Percentiles rank a stretch among this genome's conserved stretches.
These are phyloP conservation scores for Archivesica marissinica DNA, from an alignment of 1,140 invertebrate genomes.

Conservation along the genomic window DNA sequence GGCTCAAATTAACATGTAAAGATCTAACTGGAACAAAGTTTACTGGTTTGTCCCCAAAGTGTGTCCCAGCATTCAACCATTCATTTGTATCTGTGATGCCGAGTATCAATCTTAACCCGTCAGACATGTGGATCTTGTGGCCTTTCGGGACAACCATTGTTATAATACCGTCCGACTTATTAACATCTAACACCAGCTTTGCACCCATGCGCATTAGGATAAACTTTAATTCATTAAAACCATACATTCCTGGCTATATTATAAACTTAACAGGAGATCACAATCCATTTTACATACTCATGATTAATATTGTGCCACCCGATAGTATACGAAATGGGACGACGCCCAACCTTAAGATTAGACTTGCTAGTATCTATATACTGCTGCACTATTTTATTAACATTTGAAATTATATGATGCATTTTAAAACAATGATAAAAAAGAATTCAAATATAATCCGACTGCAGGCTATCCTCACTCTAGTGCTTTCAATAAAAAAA, in stretches of 20 bases:
- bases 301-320: constrained; percentile 42
- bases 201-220: no score
- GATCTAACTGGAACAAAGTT: constrained; percentile 19
- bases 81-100: not conserved
- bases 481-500: constrained; percentile 17
- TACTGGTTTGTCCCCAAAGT: not conserved
- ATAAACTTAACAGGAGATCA: not conserved
- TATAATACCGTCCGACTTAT: not conserved
- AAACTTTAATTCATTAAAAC: constrained; percentile 17
- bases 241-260: constrained; percentile 26
- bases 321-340: constrained; percentile 2
- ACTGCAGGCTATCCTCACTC: not conserved
- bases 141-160: not conserved
- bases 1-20: constrained; percentile 32
- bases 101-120: not conserved
- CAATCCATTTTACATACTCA: not conserved
- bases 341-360: constrained; percentile 17
- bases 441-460: constrained; percentile 43
- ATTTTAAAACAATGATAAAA: constrained; percentile 41
- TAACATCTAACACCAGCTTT: constrained; percentile 14
- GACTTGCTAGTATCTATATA: constrained; percentile 5
- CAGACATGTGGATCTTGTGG: not conserved
- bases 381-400: constrained; percentile 29
- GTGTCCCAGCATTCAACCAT: not conserved
- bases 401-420: constrained; percentile 31